Base-by-base conservation (phyloP, 23 tunicate species). In the Ascidia mentula region DNA sequence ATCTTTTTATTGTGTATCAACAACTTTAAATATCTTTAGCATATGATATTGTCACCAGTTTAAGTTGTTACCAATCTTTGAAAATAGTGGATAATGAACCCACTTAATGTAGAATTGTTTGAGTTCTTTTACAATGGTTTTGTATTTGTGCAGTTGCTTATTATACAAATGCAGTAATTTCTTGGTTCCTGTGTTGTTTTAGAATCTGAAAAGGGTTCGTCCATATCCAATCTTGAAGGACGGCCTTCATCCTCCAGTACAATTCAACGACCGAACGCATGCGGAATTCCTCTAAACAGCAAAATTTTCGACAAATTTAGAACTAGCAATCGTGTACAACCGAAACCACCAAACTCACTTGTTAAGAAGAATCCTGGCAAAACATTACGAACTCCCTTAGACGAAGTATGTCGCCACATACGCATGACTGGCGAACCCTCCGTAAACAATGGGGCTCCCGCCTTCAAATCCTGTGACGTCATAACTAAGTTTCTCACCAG, bases 381-480 rank as follows among this genome's bases (percentile, higher is more conserved):
- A 59, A 36, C n/a, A n/a, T n/a, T 24, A 61, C 61, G 32, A 69
- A 60, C 22, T 32, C 37, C 32, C 36, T 46, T 88, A 53, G 32
- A 35, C 1, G 37, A 18, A n/a, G 78, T 81, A 20, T 77, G 86
- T 34, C 31, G 46, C 38, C 34, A 82, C 9, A 28, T 69, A 40
- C 69, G 81, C 37, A 40, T 79, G 40, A 77, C 40, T 30, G 90
- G 90, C 7, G 40, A 59, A 24, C 70, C 65, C 18, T 91, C 97
- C 8, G 97, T 91, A 0, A 91, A 85, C 61, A 69, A 37, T n/a
- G 85, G 81, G 20, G 90, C 97, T 6, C 77, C 87, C 31, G 97
- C 97, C 12, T 81, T 80, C 40, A 26, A 37, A 35, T 2, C 18
- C 24, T 76, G 37, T 37, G 75, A 75, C 76, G 82, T 76, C 26